A percentile compares a stretch with the other conserved stretches of the same genome.
Evolutionary conservation across 2,888 invertebrate genomes (phyloP).

Genomic region (Drosophila mimetica): DNA sequence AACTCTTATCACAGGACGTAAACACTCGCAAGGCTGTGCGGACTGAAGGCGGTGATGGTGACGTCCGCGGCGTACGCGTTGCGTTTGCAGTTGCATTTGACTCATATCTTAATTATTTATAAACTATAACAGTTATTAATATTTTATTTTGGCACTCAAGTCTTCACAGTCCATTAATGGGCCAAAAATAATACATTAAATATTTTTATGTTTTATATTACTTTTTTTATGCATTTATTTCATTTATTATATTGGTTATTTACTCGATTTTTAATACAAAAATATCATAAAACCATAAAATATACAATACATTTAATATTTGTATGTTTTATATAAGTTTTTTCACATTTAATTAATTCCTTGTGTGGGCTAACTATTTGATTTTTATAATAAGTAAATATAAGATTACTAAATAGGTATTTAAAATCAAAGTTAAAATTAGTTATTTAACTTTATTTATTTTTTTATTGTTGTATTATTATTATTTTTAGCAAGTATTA

Average conservation of each 20-base stretch:
- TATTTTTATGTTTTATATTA: background rate
- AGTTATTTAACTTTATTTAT: too few species aligned
- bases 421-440: too few species aligned
- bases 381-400: too few species aligned
- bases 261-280: background rate
- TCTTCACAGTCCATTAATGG: background rate
- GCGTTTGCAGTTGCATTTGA: constrained; percentile 61
- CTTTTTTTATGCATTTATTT: too few species aligned
- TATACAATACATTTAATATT: background rate
- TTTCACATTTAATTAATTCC: background rate
- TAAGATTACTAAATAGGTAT: too few species aligned
- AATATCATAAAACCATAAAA: too few species aligned
- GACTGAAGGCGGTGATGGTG: constrained; percentile 80
- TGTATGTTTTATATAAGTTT: background rate
- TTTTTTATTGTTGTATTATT: background rate
- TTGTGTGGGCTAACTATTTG: background rate
- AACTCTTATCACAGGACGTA: constrained; percentile 83
- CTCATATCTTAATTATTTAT: constrained; percentile 48
- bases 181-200: background rate
- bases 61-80: constrained; percentile 51
- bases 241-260: background rate
- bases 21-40: constrained; percentile 82
- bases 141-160: background rate
- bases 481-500: background rate
- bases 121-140: background rate